These are phyloP conservation scores for Coenobita brevimanus DNA, from an alignment of 1,140 invertebrate genomes.

Conservation along the genomic window DNA sequence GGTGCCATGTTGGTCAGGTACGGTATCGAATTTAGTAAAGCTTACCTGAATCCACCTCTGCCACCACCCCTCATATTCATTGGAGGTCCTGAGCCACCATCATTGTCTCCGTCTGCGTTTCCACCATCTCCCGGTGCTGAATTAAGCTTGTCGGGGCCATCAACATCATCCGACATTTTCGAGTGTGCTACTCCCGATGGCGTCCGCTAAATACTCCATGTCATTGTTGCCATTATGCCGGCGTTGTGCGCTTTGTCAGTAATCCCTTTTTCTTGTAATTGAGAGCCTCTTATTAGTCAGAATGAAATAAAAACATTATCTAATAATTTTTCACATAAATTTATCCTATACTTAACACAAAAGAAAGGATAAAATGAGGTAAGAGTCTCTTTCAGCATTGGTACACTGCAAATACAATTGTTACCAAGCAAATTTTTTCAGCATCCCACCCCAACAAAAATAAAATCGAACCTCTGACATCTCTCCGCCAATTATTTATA, in stretches of 20 bases:
- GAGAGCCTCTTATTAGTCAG: too few relatives aligned
- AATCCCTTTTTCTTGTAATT: not conserved
- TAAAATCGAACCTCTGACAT: too few relatives aligned
- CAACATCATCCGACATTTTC: slow-evolving; percentile 55
- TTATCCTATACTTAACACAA: too few relatives aligned
- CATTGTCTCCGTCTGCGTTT: slow-evolving; percentile 35
- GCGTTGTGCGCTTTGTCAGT: not conserved
- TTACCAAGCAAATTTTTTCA: too few relatives aligned
- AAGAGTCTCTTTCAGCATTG: too few relatives aligned
- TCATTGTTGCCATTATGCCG: not conserved
- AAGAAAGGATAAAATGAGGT: too few relatives aligned
- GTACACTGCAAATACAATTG: too few relatives aligned
- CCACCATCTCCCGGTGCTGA: slow-evolving; percentile 41
- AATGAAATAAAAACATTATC: too few relatives aligned
- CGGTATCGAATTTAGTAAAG: not conserved
- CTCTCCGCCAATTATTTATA: too few relatives aligned
- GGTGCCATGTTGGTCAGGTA: too few relatives aligned
- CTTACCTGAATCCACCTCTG: slow-evolving; percentile 54
- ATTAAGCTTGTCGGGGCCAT: slow-evolving; percentile 45
- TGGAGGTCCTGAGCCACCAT: slow-evolving; percentile 38
- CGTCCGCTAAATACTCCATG: not conserved
- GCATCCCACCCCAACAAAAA: too few relatives aligned
- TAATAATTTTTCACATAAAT: too few relatives aligned
- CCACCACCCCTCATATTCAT: slow-evolving; percentile 52
- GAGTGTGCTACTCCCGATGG: slow-evolving; percentile 16